phyloP scores from a whole-genome alignment of 1,140 invertebrate genomes.

The Antheraea pernyi region DNA sequence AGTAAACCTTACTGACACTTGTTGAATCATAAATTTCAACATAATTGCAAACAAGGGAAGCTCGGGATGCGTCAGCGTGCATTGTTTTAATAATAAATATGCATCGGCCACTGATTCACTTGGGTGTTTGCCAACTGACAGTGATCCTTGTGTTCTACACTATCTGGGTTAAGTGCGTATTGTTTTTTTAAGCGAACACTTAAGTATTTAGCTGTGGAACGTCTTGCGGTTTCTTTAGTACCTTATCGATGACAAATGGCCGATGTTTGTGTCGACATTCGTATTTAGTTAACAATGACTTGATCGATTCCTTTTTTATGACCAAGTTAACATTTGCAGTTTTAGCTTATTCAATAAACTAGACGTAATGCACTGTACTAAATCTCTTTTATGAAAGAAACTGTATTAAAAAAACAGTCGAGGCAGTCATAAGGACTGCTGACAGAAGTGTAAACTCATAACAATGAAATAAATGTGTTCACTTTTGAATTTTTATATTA shows the following conservation, averaged over 20 bases:
- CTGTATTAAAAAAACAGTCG: too few relatives aligned
- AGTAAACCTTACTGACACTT: conserved; percentile 35
- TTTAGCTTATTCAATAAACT: too few relatives aligned
- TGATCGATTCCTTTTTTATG: too few relatives aligned
- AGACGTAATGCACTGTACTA: too few relatives aligned
- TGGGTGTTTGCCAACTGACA: conserved; percentile 45
- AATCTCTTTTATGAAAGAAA: too few relatives aligned
- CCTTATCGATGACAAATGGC: not conserved
- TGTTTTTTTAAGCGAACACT: conserved; percentile 10
- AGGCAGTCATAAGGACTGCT: too few relatives aligned
- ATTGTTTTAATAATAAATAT: conserved; percentile 52
- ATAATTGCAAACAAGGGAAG: conserved; percentile 48
- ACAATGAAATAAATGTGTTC: too few relatives aligned
- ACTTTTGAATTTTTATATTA: too few relatives aligned
- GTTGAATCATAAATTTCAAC: conserved; percentile 54
- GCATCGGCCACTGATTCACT: conserved; percentile 37
- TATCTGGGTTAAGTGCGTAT: conserved; percentile 22
- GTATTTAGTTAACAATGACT: too few relatives aligned
- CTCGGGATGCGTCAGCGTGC: conserved; percentile 43
- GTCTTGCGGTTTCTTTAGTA: not conserved
- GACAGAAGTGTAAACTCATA: too few relatives aligned
- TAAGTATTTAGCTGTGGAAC: not conserved
- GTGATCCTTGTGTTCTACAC: conserved; percentile 28
- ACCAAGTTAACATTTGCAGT: too few relatives aligned
- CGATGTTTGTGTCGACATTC: not conserved